Evolutionary conservation across 2,888 invertebrate species (phyloP).

Genomic region (Melanostoma mellinum): DNA sequence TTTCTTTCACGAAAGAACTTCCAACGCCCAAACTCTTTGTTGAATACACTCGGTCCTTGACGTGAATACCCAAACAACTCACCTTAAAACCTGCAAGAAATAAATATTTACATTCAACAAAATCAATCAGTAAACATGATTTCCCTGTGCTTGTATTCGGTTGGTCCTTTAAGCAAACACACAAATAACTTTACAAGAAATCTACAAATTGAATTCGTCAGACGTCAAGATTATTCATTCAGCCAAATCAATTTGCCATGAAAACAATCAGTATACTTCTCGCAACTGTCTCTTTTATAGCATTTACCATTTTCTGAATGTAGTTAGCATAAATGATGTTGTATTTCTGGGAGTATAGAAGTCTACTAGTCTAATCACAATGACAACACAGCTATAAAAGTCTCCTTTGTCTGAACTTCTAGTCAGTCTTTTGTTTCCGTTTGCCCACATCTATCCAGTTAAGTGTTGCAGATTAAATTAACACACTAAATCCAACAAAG

Average conservation of each 20-base stretch:
- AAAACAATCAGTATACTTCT: conserved; percentile 44
- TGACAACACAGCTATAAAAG: conserved; percentile 15
- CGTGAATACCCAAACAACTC: conserved; percentile 9
- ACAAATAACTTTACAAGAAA: conserved; percentile 34
- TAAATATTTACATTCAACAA: conserved; percentile 39
- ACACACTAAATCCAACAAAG: conserved; percentile 29
- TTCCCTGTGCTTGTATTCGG: conserved; percentile 10
- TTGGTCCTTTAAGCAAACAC: conserved; percentile 25
- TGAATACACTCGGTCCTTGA: neutral
- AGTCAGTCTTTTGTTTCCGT: neutral
- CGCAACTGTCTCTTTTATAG: conserved; percentile 19
- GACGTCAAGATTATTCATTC: conserved; percentile 49
- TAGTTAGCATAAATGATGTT: conserved; percentile 7
- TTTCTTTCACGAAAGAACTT: no score
- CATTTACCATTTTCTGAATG: no score
- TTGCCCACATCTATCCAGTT: conserved; percentile 19
- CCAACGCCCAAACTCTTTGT: neutral
- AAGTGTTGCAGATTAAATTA: conserved; percentile 61
- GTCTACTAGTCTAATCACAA: conserved; percentile 26
- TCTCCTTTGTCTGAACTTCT: neutral
- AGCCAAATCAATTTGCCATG: conserved; percentile 61
- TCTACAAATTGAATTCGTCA: conserved; percentile 59
- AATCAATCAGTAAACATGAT: conserved; percentile 43
- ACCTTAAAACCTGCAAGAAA: conserved; percentile 22
- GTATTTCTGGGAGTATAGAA: neutral